These are phyloP conservation scores for Rhinogobio ventralis DNA, from an alignment of 2,797 vertebrate species.

Conservation along the genomic window DNA sequence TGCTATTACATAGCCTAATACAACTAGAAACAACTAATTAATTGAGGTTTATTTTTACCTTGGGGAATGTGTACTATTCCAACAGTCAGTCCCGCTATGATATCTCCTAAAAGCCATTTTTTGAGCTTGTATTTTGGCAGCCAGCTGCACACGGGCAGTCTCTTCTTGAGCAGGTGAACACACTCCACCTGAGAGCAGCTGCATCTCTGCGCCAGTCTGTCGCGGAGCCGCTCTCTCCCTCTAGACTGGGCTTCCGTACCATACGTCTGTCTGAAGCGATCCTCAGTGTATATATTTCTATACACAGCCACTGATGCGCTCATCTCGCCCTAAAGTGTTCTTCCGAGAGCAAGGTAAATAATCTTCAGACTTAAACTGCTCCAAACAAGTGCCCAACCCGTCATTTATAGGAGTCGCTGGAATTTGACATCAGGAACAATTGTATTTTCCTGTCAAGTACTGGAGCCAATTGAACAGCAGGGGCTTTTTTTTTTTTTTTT, in stretches of 20 bases:
- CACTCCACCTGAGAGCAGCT: slow-evolving; percentile 78
- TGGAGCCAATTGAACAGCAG: slow-evolving; percentile 72
- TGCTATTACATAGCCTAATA: background rate
- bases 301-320: slow-evolving; percentile 83
- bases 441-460: slow-evolving; percentile 73
- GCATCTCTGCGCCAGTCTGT: slow-evolving; percentile 71
- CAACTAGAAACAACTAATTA: background rate
- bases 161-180: slow-evolving; percentile 77
- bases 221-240: slow-evolving; percentile 67
- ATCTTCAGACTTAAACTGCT: slow-evolving; percentile 27
- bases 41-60: slow-evolving; percentile 72
- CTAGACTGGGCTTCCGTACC: slow-evolving; percentile 71
- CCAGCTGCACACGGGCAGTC: slow-evolving; percentile 85
- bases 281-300: slow-evolving; percentile 85
- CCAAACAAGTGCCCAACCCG: slow-evolving; percentile 56
- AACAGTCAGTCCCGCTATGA: slow-evolving; percentile 87
- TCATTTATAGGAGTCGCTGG: slow-evolving; percentile 70
- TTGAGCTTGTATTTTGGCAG: slow-evolving; percentile 84
- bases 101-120: slow-evolving; percentile 89
- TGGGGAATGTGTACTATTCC: slow-evolving; percentile 93
- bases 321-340: slow-evolving; percentile 68
- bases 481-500: slow-evolving; percentile 57
- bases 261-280: slow-evolving; percentile 82
- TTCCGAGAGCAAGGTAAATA: slow-evolving; percentile 3
- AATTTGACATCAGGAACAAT: slow-evolving; percentile 71